Conservation (phyloP, 1,140 invertebrate species). For the Bacillus rossius region DNA sequence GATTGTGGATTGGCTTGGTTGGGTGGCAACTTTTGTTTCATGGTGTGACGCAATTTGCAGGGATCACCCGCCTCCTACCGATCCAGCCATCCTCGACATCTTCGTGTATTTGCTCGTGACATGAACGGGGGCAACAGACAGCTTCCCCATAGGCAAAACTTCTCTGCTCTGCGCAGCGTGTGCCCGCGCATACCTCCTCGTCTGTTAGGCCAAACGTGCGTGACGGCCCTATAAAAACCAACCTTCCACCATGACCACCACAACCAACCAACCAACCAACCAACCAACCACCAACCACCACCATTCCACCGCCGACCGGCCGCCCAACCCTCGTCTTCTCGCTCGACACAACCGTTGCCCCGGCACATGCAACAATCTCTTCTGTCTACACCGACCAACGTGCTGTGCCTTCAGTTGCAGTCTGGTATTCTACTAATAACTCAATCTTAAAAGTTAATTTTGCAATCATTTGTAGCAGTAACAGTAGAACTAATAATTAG, state of each 20-base stretch:
- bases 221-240: conserved; percentile 10
- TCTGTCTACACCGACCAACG: conserved; percentile 17
- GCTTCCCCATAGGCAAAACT: conserved; percentile 19
- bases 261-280: too few species aligned
- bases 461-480: neutral
- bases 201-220: conserved; percentile 16
- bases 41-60: conserved; percentile 20
- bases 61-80: conserved; percentile 14
- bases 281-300: conserved; percentile 14
- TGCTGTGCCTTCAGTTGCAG: conserved; percentile 11
- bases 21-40: conserved; percentile 6
- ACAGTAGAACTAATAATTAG: neutral
- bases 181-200: conserved; percentile 6
- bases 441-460: conserved; percentile 4
- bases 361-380: conserved; percentile 12
- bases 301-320: conserved; percentile 6
- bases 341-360: neutral
- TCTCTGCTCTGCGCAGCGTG: conserved; percentile 13
- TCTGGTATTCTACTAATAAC: conserved; percentile 21
- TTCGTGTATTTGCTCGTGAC: conserved; percentile 19
- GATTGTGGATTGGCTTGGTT: neutral
- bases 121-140: conserved; percentile 10
- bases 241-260: conserved; percentile 17
- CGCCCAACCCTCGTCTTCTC: conserved; percentile 11
- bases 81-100: conserved; percentile 12